A percentile compares a stretch with the other conserved stretches of the same genome.
Conservation (phyloP, 2,797 vertebrate genomes). For the Nannoperca obscura region DNA sequence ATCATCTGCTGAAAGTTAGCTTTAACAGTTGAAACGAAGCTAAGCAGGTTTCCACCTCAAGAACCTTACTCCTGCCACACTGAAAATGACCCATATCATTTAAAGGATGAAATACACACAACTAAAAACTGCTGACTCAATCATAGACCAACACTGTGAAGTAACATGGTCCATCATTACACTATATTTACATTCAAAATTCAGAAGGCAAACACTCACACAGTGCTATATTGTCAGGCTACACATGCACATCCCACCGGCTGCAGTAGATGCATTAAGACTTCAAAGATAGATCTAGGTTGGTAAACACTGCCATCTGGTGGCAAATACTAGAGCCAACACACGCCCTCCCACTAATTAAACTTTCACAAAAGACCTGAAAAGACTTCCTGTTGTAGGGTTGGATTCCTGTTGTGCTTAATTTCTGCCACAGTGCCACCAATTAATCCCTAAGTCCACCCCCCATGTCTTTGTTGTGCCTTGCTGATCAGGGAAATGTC, state of each 20-base stretch:
- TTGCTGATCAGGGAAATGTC: neutral
- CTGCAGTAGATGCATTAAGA: neutral
- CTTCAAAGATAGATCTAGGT: neutral
- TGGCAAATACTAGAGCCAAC: slow-evolving; percentile 27
- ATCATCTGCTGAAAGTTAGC: neutral
- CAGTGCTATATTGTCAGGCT: neutral
- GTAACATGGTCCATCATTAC: neutral
- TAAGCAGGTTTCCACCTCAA: neutral
- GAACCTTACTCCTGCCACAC: neutral
- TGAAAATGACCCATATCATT: neutral
- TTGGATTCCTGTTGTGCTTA: neutral
- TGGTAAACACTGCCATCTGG: slow-evolving; percentile 60
- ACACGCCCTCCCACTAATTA: neutral
- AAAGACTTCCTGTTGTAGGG: neutral
- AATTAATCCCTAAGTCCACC: neutral
- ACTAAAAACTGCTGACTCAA: neutral
- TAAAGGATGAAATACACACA: neutral
- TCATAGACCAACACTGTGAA: neutral
- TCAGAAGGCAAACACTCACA: neutral
- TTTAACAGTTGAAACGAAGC: neutral
- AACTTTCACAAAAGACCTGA: neutral
- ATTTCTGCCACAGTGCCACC: neutral
- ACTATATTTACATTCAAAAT: neutral
- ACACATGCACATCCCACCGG: too few species aligned
- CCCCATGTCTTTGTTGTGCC: neutral